These are phyloP conservation scores for Anarhynchus alexandrinus DNA, from an alignment of 2,113 vertebrate genomes.

Conservation along the genomic window DNA sequence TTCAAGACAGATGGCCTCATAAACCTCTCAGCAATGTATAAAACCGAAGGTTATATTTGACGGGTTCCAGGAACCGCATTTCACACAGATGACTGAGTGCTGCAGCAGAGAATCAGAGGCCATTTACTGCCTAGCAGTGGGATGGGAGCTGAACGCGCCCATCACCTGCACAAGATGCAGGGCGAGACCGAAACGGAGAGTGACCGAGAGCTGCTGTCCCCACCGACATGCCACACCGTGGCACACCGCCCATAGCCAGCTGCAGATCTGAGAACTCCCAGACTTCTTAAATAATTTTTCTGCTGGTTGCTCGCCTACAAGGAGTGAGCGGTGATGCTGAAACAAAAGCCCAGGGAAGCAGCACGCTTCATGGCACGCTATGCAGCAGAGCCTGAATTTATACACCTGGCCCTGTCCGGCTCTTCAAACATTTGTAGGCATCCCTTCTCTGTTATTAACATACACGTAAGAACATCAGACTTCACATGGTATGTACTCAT, in stretches of 20 bases:
- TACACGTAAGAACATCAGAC: not conserved
- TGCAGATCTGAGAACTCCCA: not conserved
- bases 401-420: not conserved
- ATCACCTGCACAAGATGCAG: fast-evolving
- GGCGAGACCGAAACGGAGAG: not conserved
- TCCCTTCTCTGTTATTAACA: not conserved
- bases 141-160: not conserved
- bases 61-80: not conserved
- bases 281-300: not conserved
- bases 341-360: not conserved
- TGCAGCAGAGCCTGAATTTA: not conserved
- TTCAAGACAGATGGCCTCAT: constrained; percentile 29
- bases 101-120: not conserved
- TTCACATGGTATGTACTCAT: not conserved
- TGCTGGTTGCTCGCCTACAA: not conserved
- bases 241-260: fast-evolving
- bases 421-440: not conserved
- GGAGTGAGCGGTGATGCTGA: not conserved
- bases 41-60: constrained; percentile 7
- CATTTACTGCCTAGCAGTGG: not conserved
- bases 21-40: constrained; percentile 24
- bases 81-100: not conserved
- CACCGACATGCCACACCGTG: fast-evolving
- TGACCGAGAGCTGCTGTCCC: not conserved
- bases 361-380: not conserved